Evolutionary conservation across 2,888 invertebrate species (phyloP).

Genomic region (Caenorhabditis panamensis): DNA sequence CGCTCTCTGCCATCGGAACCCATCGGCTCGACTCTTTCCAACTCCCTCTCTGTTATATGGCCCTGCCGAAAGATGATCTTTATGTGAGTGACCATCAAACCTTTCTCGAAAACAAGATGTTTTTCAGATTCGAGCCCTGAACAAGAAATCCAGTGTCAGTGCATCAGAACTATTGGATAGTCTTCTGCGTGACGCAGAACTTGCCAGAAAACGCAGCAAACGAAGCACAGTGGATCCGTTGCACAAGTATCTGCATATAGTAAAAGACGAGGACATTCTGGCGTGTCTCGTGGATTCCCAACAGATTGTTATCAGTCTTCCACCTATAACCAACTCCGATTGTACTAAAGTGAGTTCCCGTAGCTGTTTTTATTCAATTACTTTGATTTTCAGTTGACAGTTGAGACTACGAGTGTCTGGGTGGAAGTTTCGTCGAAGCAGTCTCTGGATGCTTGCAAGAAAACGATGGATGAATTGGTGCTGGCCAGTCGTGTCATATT

Average conservation of each 20-base stretch:
- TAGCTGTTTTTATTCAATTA: too few relatives aligned
- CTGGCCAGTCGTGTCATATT: constrained; percentile 52
- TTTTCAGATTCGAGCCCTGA: constrained; percentile 72
- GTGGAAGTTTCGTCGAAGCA: constrained; percentile 69
- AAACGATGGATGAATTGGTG: constrained; percentile 68
- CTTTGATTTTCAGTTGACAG: constrained; percentile 62
- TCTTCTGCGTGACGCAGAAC: constrained; percentile 88
- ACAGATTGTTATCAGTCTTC: constrained; percentile 88
- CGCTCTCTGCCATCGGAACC: constrained; percentile 89
- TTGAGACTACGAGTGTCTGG: constrained; percentile 65
- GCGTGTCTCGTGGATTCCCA: constrained; percentile 87
- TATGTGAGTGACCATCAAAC: constrained; percentile 83
- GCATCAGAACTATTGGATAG: constrained; percentile 87
- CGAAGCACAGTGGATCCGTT: constrained; percentile 89
- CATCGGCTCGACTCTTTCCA: constrained; percentile 87
- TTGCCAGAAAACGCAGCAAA: constrained; percentile 89
- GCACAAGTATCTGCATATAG: constrained; percentile 88
- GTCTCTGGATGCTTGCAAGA: constrained; percentile 66
- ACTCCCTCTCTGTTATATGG: constrained; percentile 86
- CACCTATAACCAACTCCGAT: constrained; percentile 91
- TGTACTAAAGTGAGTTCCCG: constrained; percentile 86
- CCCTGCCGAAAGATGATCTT: constrained; percentile 85
- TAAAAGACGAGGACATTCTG: constrained; percentile 87
- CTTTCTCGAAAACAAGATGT: too few relatives aligned
- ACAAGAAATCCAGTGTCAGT: constrained; percentile 82